These are phyloP conservation scores for Unio pictorum DNA, from an alignment of 2,888 invertebrate species.

Conservation along the genomic window DNA sequence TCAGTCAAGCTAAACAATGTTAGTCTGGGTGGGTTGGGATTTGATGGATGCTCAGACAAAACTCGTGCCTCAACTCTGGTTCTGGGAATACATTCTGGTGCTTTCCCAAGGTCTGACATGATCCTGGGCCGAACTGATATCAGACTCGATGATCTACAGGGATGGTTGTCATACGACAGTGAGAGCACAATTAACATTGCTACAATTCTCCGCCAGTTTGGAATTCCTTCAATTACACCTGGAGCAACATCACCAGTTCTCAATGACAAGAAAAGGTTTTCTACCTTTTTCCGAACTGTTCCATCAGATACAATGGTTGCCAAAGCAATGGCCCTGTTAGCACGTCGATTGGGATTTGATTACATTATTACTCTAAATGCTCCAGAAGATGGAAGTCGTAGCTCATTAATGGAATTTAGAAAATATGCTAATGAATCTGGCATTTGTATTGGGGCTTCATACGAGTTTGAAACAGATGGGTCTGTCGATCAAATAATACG, in stretches of 20 bases:
- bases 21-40: constrained; percentile 57
- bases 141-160: constrained; percentile 31
- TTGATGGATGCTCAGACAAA: constrained; percentile 62
- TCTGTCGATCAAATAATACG: constrained; percentile 42
- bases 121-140: constrained; percentile 22
- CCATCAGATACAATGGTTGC: constrained; percentile 54
- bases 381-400: constrained; percentile 51
- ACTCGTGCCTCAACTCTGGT: constrained; percentile 52
- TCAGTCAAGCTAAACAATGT: constrained; percentile 45
- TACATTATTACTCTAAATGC: constrained; percentile 62
- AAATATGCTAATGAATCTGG: constrained; percentile 40
- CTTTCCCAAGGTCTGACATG: constrained; percentile 29
- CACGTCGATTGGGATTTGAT: constrained; percentile 48
- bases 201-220: constrained; percentile 60
- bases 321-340: constrained; percentile 55
- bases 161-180: constrained; percentile 61
- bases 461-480: constrained; percentile 62
- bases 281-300: constrained; percentile 62
- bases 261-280: constrained; percentile 46
- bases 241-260: constrained; percentile 56
- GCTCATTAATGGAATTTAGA: constrained; percentile 44
- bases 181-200: constrained; percentile 55
- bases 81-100: constrained; percentile 50
- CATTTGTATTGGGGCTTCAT: constrained; percentile 57
- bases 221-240: constrained; percentile 73